phyloP scores from a whole-genome alignment of 2,888 invertebrate species.

The Lasioglossum marginatum region DNA sequence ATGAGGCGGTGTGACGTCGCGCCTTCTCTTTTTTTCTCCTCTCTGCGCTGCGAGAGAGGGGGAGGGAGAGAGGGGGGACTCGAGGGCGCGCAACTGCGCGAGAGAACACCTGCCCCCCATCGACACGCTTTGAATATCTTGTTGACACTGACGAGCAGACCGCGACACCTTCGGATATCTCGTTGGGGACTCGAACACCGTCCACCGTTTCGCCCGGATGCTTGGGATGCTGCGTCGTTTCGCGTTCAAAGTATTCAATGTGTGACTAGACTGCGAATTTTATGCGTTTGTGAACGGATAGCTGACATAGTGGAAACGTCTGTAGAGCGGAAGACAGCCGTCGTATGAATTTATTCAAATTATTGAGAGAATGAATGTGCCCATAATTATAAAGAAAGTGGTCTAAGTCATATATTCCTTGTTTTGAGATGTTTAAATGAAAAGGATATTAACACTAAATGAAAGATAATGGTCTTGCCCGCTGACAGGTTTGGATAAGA shows the following conservation, averaged over 20 bases:
- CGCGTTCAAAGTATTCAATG: neutral
- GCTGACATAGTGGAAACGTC: no score
- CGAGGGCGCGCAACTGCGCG: neutral
- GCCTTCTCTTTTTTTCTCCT: neutral
- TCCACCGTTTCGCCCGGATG: neutral
- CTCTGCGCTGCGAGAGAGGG: neutral
- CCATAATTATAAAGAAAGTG: no score
- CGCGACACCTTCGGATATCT: conserved; percentile 10
- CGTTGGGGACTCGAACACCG: neutral
- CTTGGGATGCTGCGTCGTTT: neutral
- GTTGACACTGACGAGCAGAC: conserved; percentile 3
- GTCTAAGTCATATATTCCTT: no score
- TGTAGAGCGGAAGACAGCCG: no score
- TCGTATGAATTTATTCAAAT: no score
- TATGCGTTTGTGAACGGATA: neutral
- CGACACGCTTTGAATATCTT: conserved; percentile 16
- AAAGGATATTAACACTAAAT: no score
- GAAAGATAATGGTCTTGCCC: no score
- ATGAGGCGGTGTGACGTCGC: neutral
- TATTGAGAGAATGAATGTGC: no score
- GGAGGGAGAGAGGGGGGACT: neutral
- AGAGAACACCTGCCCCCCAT: neutral
- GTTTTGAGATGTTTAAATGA: no score
- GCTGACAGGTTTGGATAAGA: conserved; percentile 3
- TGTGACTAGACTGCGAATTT: neutral